These are phyloP conservation scores for Emmelina monodactyla DNA, from an alignment of 2,888 invertebrate species.

Conservation along the genomic window DNA sequence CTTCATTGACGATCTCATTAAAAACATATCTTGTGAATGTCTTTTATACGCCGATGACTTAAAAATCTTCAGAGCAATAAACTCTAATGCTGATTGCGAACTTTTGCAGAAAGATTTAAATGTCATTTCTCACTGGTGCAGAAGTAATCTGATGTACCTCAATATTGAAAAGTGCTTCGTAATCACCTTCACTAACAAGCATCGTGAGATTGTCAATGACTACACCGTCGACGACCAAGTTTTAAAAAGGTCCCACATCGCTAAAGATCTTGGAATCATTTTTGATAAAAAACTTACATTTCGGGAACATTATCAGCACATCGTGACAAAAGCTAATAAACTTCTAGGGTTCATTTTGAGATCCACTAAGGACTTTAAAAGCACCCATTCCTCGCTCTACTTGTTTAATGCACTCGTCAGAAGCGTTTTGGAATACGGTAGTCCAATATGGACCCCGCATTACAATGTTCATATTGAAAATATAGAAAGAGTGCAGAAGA, in stretches of 20 bases:
- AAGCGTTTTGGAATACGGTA: not conserved
- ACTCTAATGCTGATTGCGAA: not conserved
- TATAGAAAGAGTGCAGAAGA: conserved; percentile 3
- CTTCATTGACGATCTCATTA: conserved; percentile 5
- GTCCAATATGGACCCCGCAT: not conserved
- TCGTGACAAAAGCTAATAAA: too few species aligned
- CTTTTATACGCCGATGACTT: conserved; percentile 7
- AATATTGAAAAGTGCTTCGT: not conserved
- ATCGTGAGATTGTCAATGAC: too few species aligned
- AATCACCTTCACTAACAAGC: not conserved
- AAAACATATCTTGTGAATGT: not conserved
- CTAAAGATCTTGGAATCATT: too few species aligned
- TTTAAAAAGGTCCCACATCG: too few species aligned
- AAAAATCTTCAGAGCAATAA: conserved; percentile 4
- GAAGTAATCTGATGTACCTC: not conserved
- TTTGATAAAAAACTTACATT: too few species aligned
- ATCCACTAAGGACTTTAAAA: not conserved
- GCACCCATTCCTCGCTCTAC: too few species aligned
- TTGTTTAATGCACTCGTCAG: not conserved
- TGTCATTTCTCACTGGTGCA: not conserved
- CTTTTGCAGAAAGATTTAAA: not conserved
- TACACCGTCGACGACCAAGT: too few species aligned
- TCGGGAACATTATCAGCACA: too few species aligned
- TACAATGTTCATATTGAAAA: conserved; percentile 1
- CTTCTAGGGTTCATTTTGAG: not conserved